Conservation (phyloP, 1,140 invertebrate genomes). For the Drosophila tropicalis region DNA sequence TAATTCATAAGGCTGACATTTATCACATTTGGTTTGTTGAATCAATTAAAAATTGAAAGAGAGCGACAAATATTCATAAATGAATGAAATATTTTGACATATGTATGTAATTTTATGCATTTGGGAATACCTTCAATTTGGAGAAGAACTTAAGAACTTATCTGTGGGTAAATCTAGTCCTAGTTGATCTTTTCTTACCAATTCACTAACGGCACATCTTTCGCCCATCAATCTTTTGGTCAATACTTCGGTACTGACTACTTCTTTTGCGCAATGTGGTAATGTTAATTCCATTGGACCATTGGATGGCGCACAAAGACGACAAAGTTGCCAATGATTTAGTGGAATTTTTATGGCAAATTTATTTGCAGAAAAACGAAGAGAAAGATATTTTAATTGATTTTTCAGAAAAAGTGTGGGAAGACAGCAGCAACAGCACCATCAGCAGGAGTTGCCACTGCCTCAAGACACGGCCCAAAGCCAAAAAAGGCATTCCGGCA, state of each 20-base stretch:
- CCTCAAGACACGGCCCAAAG: slow-evolving; percentile 3
- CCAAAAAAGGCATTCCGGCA: slow-evolving; percentile 16
- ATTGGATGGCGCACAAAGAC: slow-evolving; percentile 24
- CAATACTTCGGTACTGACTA: slow-evolving; percentile 37
- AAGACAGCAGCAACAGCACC: slow-evolving; percentile 41
- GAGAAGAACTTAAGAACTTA: not conserved
- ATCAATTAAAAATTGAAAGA: slow-evolving; percentile 68
- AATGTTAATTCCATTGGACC: slow-evolving; percentile 54
- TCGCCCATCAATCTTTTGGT: slow-evolving; percentile 36
- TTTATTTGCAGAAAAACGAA: slow-evolving; percentile 64
- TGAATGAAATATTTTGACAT: not conserved
- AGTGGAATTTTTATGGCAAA: slow-evolving; percentile 80
- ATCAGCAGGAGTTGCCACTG: slow-evolving; percentile 19
- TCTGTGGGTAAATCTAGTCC: not conserved
- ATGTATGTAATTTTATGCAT: too few species aligned
- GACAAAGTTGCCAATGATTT: slow-evolving; percentile 77
- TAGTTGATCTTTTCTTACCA: not conserved
- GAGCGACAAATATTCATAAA: not conserved
- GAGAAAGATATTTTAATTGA: slow-evolving; percentile 79
- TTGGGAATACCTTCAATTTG: not conserved
- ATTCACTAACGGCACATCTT: slow-evolving; percentile 32
- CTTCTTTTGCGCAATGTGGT: slow-evolving; percentile 33
- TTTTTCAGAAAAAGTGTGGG: slow-evolving; percentile 75
- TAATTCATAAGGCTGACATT: slow-evolving; percentile 80
- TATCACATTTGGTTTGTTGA: slow-evolving; percentile 81